Conservation (phyloP, 2,113 vertebrate genomes). For the Osmerus mordax region DNA sequence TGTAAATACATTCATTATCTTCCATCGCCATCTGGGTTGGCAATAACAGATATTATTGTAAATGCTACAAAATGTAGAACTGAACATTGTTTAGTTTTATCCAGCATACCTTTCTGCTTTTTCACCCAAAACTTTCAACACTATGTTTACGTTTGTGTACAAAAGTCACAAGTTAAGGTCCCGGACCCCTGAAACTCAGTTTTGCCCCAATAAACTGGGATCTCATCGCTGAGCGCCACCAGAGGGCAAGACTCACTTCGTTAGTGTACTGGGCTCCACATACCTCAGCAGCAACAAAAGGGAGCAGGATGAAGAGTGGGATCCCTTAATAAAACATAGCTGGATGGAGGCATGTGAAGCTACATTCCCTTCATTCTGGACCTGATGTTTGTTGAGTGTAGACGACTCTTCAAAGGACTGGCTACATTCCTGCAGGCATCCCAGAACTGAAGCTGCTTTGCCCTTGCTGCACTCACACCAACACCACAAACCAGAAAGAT, state of each 20-base stretch:
- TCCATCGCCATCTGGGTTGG: no score
- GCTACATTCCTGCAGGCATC: slow-evolving; percentile 67
- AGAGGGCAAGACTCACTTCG: slow-evolving; percentile 50
- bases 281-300: slow-evolving; percentile 52
- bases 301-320: slow-evolving; percentile 53
- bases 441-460: slow-evolving; percentile 59
- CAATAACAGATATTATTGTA: no score
- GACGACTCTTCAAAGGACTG: slow-evolving; percentile 66
- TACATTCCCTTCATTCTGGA: slow-evolving; percentile 69
- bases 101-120: no score
- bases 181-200: slow-evolving; percentile 16
- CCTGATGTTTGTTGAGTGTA: slow-evolving; percentile 65
- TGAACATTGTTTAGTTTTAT: no score
- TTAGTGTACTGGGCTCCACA: slow-evolving; percentile 60
- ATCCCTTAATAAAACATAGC: slow-evolving; percentile 71
- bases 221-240: slow-evolving; percentile 28
- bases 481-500: neutral
- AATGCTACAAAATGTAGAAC: no score
- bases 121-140: no score
- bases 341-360: slow-evolving; percentile 61
- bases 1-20: no score
- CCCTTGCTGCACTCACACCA: neutral
- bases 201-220: slow-evolving; percentile 32
- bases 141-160: no score
- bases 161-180: neutral